phyloP scores from a whole-genome alignment of 2,113 vertebrate species.

The Pangasianodon hypophthalmus region DNA sequence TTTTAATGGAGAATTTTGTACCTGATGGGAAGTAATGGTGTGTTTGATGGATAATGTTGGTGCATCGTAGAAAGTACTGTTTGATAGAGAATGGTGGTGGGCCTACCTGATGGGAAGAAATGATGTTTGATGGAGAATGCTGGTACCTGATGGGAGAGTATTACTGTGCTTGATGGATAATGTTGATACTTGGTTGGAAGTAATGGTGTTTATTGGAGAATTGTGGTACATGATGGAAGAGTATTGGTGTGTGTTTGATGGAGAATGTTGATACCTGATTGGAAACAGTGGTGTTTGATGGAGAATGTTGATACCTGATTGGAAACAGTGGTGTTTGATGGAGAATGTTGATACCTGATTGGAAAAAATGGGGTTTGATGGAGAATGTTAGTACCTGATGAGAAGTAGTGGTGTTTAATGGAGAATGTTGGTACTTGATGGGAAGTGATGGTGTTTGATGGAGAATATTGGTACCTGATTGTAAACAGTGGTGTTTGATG shows the following conservation, averaged over 20 bases:
- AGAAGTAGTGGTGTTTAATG: neutral
- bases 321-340: neutral
- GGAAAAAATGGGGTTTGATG: neutral
- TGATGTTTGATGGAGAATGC: neutral
- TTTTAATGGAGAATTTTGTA: neutral
- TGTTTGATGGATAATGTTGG: neutral
- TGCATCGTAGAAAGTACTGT: neutral
- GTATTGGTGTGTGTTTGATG: neutral
- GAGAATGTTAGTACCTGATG: neutral
- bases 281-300: neutral
- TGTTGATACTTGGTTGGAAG: no score
- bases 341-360: neutral
- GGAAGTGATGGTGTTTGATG: neutral
- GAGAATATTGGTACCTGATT: neutral
- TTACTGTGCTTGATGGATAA: neutral
- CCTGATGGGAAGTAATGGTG: neutral
- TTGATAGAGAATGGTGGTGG: neutral
- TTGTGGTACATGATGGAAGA: neutral
- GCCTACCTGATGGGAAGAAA: no score
- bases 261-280: neutral
- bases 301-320: neutral
- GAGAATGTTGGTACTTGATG: no score
- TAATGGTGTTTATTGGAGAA: neutral
- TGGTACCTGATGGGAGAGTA: neutral
- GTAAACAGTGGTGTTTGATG: neutral